phyloP scores from a whole-genome alignment of 2,113 vertebrate species.

The Zeus faber region DNA sequence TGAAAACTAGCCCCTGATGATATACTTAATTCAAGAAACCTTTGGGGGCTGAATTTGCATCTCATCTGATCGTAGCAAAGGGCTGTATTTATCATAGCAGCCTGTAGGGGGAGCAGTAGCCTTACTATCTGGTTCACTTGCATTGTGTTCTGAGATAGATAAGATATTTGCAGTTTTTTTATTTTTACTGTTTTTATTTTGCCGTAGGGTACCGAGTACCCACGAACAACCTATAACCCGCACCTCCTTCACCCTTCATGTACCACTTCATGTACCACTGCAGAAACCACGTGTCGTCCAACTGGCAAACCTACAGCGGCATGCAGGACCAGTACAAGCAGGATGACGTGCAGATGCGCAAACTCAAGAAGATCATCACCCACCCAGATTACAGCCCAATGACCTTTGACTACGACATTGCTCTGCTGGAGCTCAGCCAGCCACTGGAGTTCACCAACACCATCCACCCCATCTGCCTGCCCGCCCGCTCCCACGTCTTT shows the following conservation, averaged over 20 bases:
- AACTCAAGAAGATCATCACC: conserved; percentile 64
- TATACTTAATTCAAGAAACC: not conserved
- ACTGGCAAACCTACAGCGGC: conserved; percentile 86
- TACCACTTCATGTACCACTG: not conserved
- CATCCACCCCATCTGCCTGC: conserved; percentile 77
- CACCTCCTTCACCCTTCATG: too few species aligned
- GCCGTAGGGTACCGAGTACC: too few species aligned
- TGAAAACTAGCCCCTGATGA: conserved; percentile 32
- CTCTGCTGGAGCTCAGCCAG: conserved; percentile 72
- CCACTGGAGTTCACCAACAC: conserved; percentile 71
- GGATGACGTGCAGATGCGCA: conserved; percentile 1
- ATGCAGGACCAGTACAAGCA: conserved; percentile 78
- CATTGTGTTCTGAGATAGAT: conserved; percentile 13
- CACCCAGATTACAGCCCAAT: conserved; percentile 68
- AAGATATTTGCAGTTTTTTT: too few species aligned
- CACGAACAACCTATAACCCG: not conserved
- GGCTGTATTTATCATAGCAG: conserved; percentile 22
- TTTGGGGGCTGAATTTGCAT: conserved; percentile 14
- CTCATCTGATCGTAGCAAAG: conserved; percentile 2
- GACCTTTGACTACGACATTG: conserved; percentile 76
- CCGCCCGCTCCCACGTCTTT: conserved; percentile 71
- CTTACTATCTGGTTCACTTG: conserved; percentile 38
- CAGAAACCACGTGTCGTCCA: conserved; percentile 70
- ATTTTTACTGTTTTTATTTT: too few species aligned
- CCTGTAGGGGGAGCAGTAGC: conserved; percentile 74